Base-by-base conservation (phyloP, 2,888 invertebrate genomes). In the Panzeria rudis region DNA sequence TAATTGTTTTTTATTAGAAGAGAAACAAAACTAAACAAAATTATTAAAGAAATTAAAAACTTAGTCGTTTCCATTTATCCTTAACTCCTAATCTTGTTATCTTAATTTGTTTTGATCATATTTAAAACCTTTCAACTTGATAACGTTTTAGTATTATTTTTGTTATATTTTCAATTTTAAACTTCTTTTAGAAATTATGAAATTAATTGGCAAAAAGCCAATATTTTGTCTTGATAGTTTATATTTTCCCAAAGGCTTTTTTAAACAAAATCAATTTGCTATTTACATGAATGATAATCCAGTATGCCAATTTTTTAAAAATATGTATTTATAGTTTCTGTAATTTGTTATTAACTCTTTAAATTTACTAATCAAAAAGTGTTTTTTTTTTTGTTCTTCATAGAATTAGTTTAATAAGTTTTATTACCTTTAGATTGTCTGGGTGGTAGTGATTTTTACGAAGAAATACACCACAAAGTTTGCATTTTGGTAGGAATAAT, bases 1-100 rank as follows among this genome's bases (percentile, higher is more conserved):
- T 78, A 76, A 62, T 78, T 86, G 83, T 86, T 83, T 86, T 86
- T 56, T 71, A 62, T 62, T 66, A 66, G 52, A 62, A 62, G 71
- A 71, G 54, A 72, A 80, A 68, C 20, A 9, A 47, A 66, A 25
- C 38, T 56, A 69, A 68, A 78, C 13, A 66, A 71, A 73, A 32
- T 73, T 23, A 15, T 3, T 13, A 29, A 66, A 13, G 35, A 64
- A 75, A 29, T 35, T 50, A 68, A 73, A 29, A 77, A 54, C 47
- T 23, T 76, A 56, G 64, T 52, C 20, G 61, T 50, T 54, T 25
- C 35, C 81, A 15, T 35, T 47, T 54, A 52, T 44, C 61, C 81
- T 35, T 59, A 47, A 52, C 0, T 64, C 25, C 69, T 71, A 29
- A 50, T 11, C 9, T 11, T 41, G 54, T 9, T 20, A 23, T 17